Evolutionary conservation across 2,797 vertebrate genomes (phyloP), one percentile per base, ranked within the genome.

Genomic region (Centropyge bicolor): DNA sequence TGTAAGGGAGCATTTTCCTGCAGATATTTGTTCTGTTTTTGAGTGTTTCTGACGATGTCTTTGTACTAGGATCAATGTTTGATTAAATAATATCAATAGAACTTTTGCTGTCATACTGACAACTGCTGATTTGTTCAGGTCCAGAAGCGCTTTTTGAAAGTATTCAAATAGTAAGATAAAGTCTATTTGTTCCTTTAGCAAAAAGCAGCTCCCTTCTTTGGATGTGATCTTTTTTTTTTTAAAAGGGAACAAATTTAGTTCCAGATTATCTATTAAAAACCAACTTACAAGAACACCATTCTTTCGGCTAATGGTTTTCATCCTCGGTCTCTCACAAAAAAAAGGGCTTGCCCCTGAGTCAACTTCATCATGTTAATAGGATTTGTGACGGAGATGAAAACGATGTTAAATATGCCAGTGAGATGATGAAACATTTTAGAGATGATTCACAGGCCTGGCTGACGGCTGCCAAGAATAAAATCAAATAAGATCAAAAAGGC

Each of bases 361-460:
- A 82, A 56, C 72, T 72, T 79, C 71, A 76, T 63, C 64, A 56
- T 54, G 27, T 76, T 88, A 88, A 88, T 62, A 54, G 82, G 81
- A 90, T 91, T 88, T 86, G 77, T 84, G 76, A 83, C 65, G 70
- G 48, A 71, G 55, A 82, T 52, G 61, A 83, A 85, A 74, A 89
- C 64, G 19, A 54, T 86, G 46, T 81, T 71, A 70, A 78, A 84
- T 74, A 57, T 51, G 48, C 49, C 62, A 74, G 56, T 31, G 48
- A 84, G 60, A 76, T 83, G 85, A 90, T 81, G 81, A 87, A 89
- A 90, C 41, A 52, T 77, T 74, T 66, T 17, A 61, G 16, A 78
- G 72, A 91, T 85, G 64, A 87, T 66, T 90, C 70, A 78, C 52
- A 71, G 76, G 43, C 43, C 13, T 31, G 10, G 19, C 56, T 68